These are phyloP conservation scores for Norana najaformis DNA, from an alignment of 2,888 invertebrate genomes.

Conservation along the genomic window DNA sequence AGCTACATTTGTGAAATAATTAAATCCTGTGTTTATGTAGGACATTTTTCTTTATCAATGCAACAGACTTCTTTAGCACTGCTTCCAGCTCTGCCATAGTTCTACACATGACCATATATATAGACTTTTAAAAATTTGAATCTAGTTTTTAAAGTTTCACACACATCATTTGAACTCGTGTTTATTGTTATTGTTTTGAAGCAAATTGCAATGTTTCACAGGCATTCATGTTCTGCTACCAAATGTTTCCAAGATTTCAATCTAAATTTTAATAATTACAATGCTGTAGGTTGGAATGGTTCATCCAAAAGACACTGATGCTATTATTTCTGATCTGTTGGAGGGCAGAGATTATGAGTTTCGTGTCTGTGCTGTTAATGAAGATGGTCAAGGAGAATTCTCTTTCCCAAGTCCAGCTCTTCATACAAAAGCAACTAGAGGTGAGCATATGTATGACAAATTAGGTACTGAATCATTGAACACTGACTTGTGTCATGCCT, in stretches of 20 bases:
- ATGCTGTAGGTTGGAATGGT: conserved; percentile 39
- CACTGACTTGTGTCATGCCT: neutral
- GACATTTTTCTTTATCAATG: too few relatives aligned
- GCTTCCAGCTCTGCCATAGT: too few relatives aligned
- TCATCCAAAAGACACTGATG: conserved; percentile 35
- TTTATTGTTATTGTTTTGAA: too few relatives aligned
- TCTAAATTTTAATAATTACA: neutral
- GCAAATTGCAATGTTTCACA: too few relatives aligned
- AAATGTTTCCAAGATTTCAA: neutral
- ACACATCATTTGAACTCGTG: too few relatives aligned
- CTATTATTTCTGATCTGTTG: conserved; percentile 87
- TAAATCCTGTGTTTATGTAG: too few relatives aligned
- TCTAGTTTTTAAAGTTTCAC: too few relatives aligned
- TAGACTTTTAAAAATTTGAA: too few relatives aligned
- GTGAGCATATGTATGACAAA: conserved; percentile 18
- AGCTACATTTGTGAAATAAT: too few relatives aligned
- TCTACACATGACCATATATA: too few relatives aligned
- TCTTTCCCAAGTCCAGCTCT: conserved; percentile 32
- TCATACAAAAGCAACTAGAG: conserved; percentile 32
- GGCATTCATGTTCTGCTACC: too few relatives aligned
- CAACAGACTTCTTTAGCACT: too few relatives aligned
- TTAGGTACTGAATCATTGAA: neutral
- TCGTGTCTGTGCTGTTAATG: conserved; percentile 92
- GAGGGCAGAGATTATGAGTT: conserved; percentile 97
- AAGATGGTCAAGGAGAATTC: conserved; percentile 82